Percentiles rank a stretch among this genome's conserved stretches.
Evolutionary conservation across 2,888 invertebrate species (phyloP).

Genomic region (Morpho achilles): DNA sequence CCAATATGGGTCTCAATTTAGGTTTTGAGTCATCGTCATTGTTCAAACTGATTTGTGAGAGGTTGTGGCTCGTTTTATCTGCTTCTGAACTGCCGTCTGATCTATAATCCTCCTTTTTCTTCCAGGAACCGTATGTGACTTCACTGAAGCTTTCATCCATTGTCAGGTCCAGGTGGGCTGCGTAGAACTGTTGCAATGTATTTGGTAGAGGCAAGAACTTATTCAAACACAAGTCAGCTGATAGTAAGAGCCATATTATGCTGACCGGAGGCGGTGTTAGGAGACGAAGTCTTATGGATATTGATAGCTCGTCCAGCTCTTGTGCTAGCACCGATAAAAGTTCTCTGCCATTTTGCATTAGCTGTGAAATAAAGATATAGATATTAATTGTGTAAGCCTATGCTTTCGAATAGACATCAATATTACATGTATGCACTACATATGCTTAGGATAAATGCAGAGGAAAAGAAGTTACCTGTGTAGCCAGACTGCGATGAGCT

Average conservation of each 20-base stretch:
- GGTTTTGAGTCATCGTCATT: slow-evolving; percentile 62
- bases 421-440: no score
- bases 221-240: slow-evolving; percentile 65
- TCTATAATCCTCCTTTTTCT: slow-evolving; percentile 52
- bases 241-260: slow-evolving; percentile 64
- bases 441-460: no score
- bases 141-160: slow-evolving; percentile 61
- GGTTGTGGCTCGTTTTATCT: slow-evolving; percentile 51
- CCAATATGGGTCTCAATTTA: slow-evolving; percentile 63
- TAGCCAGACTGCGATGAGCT: slow-evolving; percentile 66
- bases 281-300: slow-evolving; percentile 58
- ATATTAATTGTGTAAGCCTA: no score
- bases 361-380: slow-evolving; percentile 40
- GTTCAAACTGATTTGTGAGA: slow-evolving; percentile 54
- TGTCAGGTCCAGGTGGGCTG: slow-evolving; percentile 59
- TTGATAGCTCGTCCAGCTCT: slow-evolving; percentile 63
- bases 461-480: slow-evolving; percentile 47
- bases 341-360: slow-evolving; percentile 72
- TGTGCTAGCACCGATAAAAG: slow-evolving; percentile 55
- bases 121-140: slow-evolving; percentile 70
- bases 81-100: slow-evolving; percentile 36
- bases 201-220: slow-evolving; percentile 69
- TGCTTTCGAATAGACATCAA: no score
- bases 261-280: slow-evolving; percentile 58
- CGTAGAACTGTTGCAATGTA: slow-evolving; percentile 68